Evolutionary conservation across 2,888 invertebrate species (phyloP).

Genomic region (Pterobdella sp.): DNA sequence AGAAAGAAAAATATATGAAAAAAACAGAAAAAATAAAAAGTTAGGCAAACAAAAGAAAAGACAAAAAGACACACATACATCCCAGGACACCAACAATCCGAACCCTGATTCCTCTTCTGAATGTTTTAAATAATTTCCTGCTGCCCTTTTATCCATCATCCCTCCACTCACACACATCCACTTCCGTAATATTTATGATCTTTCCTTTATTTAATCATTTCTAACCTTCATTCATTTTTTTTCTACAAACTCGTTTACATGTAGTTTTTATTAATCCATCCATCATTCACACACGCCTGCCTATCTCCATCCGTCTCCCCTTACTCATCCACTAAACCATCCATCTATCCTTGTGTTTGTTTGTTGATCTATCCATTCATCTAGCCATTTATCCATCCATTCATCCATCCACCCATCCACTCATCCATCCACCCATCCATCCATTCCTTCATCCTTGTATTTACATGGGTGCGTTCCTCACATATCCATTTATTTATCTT

Average conservation of each 20-base stretch:
- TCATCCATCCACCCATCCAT: no score
- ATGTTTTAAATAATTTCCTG: no score
- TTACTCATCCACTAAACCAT: background rate
- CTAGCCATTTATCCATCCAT: background rate
- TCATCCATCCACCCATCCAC: constrained; percentile 2
- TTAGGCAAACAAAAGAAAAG: background rate
- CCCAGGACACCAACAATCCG: background rate
- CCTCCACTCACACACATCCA: background rate
- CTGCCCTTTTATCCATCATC: no score
- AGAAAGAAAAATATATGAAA: no score
- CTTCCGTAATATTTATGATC: background rate
- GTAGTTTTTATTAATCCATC: no score
- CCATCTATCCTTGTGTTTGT: background rate
- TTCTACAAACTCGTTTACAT: background rate
- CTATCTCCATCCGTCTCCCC: background rate
- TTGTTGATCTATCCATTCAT: background rate
- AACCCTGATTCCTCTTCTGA: no score
- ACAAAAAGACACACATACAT: background rate
- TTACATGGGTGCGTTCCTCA: no score
- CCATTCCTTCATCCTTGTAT: constrained; percentile 1
- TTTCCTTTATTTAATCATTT: no score
- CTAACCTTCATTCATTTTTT: background rate
- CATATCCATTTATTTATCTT: no score
- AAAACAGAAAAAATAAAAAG: background rate
- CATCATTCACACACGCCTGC: background rate